Conservation (phyloP, 2,113 vertebrate genomes). For the Chloroceryle aenea region DNA sequence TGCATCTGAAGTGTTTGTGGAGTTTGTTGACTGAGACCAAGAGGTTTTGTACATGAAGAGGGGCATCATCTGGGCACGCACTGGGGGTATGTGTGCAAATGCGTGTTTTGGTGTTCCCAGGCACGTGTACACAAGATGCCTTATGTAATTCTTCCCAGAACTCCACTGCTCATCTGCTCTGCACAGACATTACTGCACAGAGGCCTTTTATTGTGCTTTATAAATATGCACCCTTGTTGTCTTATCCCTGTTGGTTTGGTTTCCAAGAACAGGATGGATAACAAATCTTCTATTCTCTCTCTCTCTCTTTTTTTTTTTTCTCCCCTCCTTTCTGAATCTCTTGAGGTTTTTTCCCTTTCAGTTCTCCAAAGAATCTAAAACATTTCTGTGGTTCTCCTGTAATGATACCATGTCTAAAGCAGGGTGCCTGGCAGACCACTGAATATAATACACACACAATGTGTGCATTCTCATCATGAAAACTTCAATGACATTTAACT, state of each 20-base stretch:
- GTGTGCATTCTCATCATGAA: background rate
- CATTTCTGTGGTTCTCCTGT: conserved; percentile 51
- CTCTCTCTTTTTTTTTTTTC: background rate
- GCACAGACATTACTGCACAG: conserved; percentile 51
- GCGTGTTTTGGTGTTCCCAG: background rate
- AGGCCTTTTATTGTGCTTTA: conserved; percentile 69
- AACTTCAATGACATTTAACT: background rate
- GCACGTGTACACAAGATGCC: conserved; percentile 28
- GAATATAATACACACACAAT: background rate
- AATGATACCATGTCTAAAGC: conserved; percentile 46
- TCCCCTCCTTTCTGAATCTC: background rate
- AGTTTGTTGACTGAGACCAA: conserved; percentile 12
- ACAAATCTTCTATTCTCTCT: conserved; percentile 58
- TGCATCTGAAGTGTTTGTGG: conserved; percentile 39
- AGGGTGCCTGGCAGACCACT: background rate
- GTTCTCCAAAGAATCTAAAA: conserved; percentile 32
- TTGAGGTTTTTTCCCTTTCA: background rate
- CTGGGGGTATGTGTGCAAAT: conserved; percentile 13
- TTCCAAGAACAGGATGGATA: conserved; percentile 49
- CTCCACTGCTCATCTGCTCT: conserved; percentile 58
- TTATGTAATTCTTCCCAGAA: conserved; percentile 66
- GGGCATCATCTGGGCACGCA: background rate
- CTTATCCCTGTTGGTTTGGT: conserved; percentile 38
- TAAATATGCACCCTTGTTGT: conserved; percentile 65
- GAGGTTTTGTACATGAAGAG: conserved; percentile 22